phyloP scores from a whole-genome alignment of 1,140 invertebrate genomes.

The Hyles euphorbiae region DNA sequence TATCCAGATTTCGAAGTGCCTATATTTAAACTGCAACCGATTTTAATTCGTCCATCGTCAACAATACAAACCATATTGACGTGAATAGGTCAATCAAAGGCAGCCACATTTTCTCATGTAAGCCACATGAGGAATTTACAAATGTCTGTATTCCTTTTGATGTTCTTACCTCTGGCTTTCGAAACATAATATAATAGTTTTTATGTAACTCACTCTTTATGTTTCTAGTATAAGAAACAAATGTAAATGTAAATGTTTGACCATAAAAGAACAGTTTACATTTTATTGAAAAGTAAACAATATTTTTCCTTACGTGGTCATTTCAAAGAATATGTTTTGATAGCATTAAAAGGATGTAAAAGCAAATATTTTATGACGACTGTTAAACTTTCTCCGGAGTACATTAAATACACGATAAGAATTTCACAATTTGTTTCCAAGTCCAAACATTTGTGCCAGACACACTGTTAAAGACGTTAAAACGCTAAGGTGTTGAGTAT shows the following conservation, averaged over 20 bases:
- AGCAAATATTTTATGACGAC: slow-evolving; percentile 14
- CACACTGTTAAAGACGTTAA: slow-evolving; percentile 49
- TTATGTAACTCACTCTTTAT: no score
- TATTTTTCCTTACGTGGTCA: background rate
- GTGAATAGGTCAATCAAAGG: slow-evolving; percentile 51
- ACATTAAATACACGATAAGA: slow-evolving; percentile 25
- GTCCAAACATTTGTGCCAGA: slow-evolving; percentile 30
- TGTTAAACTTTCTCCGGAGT: slow-evolving; percentile 18
- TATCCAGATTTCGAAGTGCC: no score
- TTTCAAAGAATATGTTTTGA: background rate
- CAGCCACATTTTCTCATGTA: slow-evolving; percentile 44
- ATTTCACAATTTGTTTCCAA: slow-evolving; percentile 37
- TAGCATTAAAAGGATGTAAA: slow-evolving; percentile 8
- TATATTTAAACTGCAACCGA: slow-evolving; percentile 16
- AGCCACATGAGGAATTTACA: slow-evolving; percentile 41
- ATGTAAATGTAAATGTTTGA: no score
- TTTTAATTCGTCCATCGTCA: slow-evolving; percentile 52
- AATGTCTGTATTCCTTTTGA: slow-evolving; percentile 22
- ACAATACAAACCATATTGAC: slow-evolving; percentile 39
- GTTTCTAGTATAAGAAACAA: no score
- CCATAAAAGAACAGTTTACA: no score
- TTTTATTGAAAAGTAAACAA: no score
- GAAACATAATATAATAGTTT: background rate
- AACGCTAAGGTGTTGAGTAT: slow-evolving; percentile 53
- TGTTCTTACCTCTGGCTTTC: slow-evolving; percentile 13